Conservation (phyloP, 2,888 invertebrate species). For the Nebria brevicollis region DNA sequence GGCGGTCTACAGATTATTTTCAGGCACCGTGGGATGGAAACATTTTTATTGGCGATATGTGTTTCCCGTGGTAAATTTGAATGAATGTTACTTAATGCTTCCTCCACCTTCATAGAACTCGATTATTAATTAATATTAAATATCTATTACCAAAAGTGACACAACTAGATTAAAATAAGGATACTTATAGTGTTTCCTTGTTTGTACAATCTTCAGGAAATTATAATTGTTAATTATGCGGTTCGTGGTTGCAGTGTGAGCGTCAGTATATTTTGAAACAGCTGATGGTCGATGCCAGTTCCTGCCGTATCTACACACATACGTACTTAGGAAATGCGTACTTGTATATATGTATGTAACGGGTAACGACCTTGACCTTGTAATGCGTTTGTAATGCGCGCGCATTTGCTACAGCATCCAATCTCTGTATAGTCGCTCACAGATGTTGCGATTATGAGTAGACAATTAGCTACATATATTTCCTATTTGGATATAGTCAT, state of each 20-base stretch:
- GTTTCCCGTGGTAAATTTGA: no score
- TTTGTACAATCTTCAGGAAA: neutral
- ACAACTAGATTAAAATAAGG: neutral
- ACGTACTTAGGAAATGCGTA: neutral
- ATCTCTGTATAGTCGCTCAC: constrained; percentile 3
- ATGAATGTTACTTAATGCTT: no score
- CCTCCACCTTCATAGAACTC: no score
- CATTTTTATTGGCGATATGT: no score
- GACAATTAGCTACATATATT: neutral
- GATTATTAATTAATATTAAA: no score
- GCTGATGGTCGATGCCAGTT: constrained; percentile 4
- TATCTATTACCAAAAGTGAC: no score
- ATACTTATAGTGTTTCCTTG: neutral
- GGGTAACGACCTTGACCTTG: constrained; percentile 52
- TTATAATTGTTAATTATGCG: neutral
- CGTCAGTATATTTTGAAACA: neutral
- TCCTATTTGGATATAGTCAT: neutral
- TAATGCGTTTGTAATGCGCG: constrained; percentile 48
- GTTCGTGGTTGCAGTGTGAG: neutral
- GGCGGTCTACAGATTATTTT: no score
- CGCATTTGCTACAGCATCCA: constrained; percentile 33
- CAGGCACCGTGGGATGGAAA: no score
- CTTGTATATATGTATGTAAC: constrained; percentile 29
- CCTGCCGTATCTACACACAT: neutral
- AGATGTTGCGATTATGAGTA: constrained; percentile 2